phyloP scores from a whole-genome alignment of 37 sponge, comb jelly and placozoan genomes.

The Aplysina aerophoba region DNA sequence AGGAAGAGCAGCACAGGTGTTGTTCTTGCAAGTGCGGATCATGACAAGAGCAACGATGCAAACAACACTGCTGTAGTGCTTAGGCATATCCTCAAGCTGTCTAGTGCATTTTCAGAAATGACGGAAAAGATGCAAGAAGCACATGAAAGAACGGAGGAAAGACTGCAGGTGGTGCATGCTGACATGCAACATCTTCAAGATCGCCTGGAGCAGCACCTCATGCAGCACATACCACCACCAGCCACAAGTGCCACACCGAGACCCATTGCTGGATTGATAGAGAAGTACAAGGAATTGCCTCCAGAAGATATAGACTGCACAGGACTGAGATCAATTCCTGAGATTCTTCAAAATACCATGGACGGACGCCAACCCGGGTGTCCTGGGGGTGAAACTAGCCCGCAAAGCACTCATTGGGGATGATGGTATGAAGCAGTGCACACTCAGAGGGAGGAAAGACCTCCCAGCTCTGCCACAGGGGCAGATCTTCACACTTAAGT shows the following conservation, averaged over 20 bases:
- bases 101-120: not conserved
- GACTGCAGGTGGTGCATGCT: not conserved
- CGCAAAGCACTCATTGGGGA: not conserved
- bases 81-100: not conserved
- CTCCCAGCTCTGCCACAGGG: conserved; percentile 10
- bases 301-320: not conserved
- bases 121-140: too few relatives aligned
- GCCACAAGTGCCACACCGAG: not conserved
- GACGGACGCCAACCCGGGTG: not conserved
- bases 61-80: not conserved
- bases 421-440: not conserved
- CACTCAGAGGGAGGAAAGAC: not conserved
- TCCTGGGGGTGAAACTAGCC: not conserved
- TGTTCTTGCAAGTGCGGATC: not conserved
- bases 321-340: conserved; percentile 3
- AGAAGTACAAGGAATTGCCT: not conserved
- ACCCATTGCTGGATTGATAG: not conserved
- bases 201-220: not conserved
- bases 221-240: not conserved
- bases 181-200: not conserved
- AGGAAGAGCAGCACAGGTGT: conserved; percentile 5
- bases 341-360: not conserved
- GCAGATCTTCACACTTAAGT: not conserved
- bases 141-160: too few relatives aligned
- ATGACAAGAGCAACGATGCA: not conserved